A percentile compares a stretch with the other conserved stretches of the same genome.
phyloP scores from a whole-genome alignment of 2,797 vertebrate species.

The Morelia viridis region DNA sequence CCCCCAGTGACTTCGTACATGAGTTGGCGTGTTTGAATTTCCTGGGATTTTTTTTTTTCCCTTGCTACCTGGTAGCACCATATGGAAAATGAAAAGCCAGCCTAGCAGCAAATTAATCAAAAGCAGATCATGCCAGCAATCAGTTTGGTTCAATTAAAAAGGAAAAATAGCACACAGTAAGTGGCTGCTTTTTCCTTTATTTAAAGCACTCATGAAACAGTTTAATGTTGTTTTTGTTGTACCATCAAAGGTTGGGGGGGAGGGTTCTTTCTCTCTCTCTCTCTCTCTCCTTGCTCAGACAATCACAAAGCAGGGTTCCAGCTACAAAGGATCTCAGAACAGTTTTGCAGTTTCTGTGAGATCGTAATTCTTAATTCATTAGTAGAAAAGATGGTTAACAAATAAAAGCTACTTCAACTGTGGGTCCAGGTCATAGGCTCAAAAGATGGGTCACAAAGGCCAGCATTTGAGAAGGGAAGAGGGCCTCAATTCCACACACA shows the following conservation, averaged over 20 bases:
- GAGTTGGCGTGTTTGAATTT: not conserved
- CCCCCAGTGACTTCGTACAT: not conserved
- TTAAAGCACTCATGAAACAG: conserved; percentile 68
- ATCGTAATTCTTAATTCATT: not conserved
- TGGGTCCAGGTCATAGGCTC: not conserved
- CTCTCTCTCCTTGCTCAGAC: not conserved
- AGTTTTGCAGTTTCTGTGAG: not conserved
- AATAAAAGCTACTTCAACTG: not conserved
- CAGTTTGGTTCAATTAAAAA: conserved; percentile 38
- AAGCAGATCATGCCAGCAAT: conserved; percentile 49
- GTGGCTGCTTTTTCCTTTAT: conserved; percentile 49
- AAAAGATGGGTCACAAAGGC: too few relatives aligned
- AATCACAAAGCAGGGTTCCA: not conserved
- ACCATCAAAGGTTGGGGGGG: conserved; percentile 55
- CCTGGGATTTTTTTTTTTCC: not conserved
- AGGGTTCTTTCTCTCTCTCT: not conserved
- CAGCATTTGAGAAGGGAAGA: too few relatives aligned
- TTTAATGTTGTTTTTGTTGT: conserved; percentile 62
- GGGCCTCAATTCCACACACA: too few relatives aligned
- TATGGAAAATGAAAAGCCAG: conserved; percentile 35
- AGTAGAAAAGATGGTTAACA: not conserved
- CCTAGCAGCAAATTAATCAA: conserved; percentile 30
- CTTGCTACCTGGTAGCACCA: conserved; percentile 25
- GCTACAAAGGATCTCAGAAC: not conserved
- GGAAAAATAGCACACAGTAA: conserved; percentile 58